Base-by-base conservation (phyloP, 2,113 vertebrate genomes). In the Casuarius casuarius region DNA sequence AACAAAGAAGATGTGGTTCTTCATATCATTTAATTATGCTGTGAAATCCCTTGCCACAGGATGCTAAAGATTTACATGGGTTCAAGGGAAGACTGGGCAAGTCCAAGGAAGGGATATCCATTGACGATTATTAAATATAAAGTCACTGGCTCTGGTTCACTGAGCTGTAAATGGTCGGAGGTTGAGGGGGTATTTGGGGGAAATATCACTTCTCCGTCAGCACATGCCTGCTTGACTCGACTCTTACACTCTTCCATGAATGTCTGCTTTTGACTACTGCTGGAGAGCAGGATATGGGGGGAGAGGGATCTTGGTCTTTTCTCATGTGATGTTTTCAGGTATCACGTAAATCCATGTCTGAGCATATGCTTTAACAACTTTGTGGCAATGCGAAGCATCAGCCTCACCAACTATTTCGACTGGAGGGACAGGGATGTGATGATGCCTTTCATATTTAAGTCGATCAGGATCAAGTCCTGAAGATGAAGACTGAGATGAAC, bases 301-400 rank as follows among this genome's bases (percentile, higher is more conserved):
- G 35, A 35, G 59, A 35, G 59, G 59, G 19, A 3, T 40, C 2
- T 48, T 65, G 49, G 5, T 46, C 12, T 70, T 46, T 19, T 6
- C 7, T 4, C 29, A 8, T 28, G 14, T 20, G 28, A 1, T 29
- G 12, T 28, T 73, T 83, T 74, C 42, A 20, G 31, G 0, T 31
- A 14, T 7, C 2, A 3, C 21, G 12, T 80, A 71, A 66, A 33
- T 42, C 42, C 9, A 4, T 0, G 0, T 40, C 12, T 44, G 22
- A 56, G 23, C 7, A 4, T 13, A 8, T 38, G 22, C 10, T 14
- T 74, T 29, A 40, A 28, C 23, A 40, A 8, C 9, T 73, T 48
- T 6, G 12, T 15, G 21, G 44, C 40, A 44, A 29, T 7, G 17
- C 42, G 33, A 17, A 63, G 26, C 31, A 10, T 26, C 42, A 52